phyloP scores from a whole-genome alignment of 2,113 vertebrate genomes.

The Semnornis frantzii region DNA sequence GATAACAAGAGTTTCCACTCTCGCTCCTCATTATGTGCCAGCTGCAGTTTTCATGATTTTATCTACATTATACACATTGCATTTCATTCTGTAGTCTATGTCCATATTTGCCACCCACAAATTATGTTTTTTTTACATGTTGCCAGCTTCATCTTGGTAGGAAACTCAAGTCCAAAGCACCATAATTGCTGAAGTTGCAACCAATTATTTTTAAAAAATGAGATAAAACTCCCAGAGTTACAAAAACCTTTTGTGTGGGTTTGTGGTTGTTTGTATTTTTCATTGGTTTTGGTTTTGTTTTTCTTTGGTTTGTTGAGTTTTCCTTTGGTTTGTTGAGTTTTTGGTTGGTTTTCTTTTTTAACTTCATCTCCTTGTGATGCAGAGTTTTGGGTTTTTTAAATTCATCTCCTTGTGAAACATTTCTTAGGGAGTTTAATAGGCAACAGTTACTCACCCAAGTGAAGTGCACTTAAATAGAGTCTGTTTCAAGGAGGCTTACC shows the following conservation, averaged over 20 bases:
- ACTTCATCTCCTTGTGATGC: too few relatives aligned
- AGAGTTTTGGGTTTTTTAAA: not conserved
- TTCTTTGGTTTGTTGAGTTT: too few relatives aligned
- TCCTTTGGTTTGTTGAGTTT: too few relatives aligned
- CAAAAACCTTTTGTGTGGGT: not conserved
- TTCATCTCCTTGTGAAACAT: not conserved
- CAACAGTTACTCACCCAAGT: not conserved
- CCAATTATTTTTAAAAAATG: not conserved
- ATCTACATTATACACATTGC: not conserved
- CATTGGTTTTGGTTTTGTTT: too few relatives aligned
- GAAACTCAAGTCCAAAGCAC: not conserved
- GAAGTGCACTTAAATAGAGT: not conserved
- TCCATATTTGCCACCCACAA: not conserved
- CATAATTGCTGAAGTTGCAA: not conserved
- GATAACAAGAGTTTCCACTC: not conserved
- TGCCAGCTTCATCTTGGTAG: not conserved
- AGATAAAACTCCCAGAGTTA: not conserved
- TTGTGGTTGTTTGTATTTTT: too few relatives aligned
- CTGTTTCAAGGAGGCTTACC: not conserved
- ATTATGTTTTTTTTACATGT: not conserved
- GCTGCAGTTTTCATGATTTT: not conserved
- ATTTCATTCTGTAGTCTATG: not conserved
- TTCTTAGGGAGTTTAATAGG: not conserved
- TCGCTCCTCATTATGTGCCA: not conserved
- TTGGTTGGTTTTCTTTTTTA: too few relatives aligned